Conservation (phyloP, 2,797 vertebrate genomes). For the Artibeus jamaicensis region DNA sequence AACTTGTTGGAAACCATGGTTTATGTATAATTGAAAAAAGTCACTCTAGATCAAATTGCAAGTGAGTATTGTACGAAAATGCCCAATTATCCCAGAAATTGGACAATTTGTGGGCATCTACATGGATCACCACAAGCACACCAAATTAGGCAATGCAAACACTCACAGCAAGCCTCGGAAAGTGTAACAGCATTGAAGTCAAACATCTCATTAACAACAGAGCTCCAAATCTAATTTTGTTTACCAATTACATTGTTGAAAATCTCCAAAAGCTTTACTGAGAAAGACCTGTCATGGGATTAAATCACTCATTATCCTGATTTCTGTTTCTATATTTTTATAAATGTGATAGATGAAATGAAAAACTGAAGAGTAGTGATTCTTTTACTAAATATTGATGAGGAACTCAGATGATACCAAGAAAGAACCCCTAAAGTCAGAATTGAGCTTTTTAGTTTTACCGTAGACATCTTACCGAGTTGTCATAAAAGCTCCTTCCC, state of each 20-base stretch:
- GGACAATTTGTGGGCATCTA: background rate
- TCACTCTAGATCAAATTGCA: slow-evolving; percentile 55
- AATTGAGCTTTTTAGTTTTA: background rate
- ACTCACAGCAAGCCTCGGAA: background rate
- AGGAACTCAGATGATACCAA: background rate
- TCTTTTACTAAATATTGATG: background rate
- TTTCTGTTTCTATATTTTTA: background rate
- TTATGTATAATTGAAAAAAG: slow-evolving; percentile 61
- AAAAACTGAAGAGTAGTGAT: background rate
- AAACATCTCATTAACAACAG: slow-evolving; percentile 54
- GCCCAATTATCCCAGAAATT: slow-evolving; percentile 25
- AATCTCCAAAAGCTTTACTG: background rate
- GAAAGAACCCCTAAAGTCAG: background rate
- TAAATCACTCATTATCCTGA: background rate
- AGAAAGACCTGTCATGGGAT: background rate
- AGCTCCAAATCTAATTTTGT: slow-evolving; percentile 35
- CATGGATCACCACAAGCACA: slow-evolving; percentile 31
- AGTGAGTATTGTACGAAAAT: slow-evolving; percentile 25
- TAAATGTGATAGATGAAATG: background rate
- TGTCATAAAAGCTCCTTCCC: background rate
- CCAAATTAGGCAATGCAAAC: slow-evolving; percentile 37
- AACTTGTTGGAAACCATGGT: slow-evolving; percentile 45
- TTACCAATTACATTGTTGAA: slow-evolving; percentile 30
- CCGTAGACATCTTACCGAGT: background rate
- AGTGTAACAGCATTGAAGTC: background rate